phyloP scores from a whole-genome alignment of 2,888 invertebrate genomes.

The Lepidonotus clava region DNA sequence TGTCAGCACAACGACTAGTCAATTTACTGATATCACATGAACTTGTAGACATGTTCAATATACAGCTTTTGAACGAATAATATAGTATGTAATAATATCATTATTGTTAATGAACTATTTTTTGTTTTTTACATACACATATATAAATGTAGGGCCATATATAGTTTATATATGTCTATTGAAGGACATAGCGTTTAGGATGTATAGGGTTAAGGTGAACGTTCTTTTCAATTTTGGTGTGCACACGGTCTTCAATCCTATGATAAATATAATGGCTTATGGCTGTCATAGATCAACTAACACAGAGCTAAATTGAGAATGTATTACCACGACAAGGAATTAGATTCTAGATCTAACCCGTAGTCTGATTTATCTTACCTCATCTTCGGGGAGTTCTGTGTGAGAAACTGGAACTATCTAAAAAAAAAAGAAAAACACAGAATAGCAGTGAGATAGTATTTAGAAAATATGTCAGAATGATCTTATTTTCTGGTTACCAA shows the following conservation, averaged over 20 bases:
- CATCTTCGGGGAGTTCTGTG: constrained; percentile 32
- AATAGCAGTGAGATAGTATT: not conserved
- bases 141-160: not conserved
- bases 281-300: not conserved
- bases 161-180: not conserved
- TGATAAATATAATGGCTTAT: too few relatives aligned
- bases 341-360: not conserved
- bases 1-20: too few relatives aligned
- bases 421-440: not conserved
- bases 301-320: not conserved
- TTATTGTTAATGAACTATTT: not conserved
- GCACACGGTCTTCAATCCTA: too few relatives aligned
- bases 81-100: not conserved
- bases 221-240: too few relatives aligned
- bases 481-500: not conserved
- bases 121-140: not conserved
- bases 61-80: not conserved
- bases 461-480: not conserved
- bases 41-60: not conserved
- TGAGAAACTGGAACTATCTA: constrained; percentile 48
- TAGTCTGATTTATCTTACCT: not conserved
- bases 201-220: too few relatives aligned
- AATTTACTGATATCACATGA: too few relatives aligned
- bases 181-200: too few relatives aligned
- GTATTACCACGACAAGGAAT: not conserved